Evolutionary conservation across 2,113 vertebrate species (phyloP).

Genomic region (Vulpes lagopus): DNA sequence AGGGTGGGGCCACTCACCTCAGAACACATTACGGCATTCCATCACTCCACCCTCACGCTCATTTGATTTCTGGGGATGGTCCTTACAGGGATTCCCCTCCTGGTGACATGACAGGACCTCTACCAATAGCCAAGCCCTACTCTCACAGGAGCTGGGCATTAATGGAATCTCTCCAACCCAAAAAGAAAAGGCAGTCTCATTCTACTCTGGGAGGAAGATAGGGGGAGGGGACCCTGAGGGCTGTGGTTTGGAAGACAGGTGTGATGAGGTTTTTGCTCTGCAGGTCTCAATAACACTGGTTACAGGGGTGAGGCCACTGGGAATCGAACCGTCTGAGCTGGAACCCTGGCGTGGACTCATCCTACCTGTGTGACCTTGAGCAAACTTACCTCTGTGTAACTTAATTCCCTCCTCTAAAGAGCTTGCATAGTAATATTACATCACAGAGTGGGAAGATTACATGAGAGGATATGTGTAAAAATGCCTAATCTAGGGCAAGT

Average conservation of each 20-base stretch:
- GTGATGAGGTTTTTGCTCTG: not conserved
- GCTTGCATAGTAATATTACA: not conserved
- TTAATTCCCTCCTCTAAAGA: not conserved
- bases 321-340: not conserved
- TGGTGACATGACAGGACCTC: not conserved
- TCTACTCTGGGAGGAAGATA: not conserved
- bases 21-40: not conserved
- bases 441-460: not conserved
- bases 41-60: not conserved
- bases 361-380: not conserved
- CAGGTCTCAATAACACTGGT: not conserved
- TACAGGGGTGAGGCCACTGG: not conserved
- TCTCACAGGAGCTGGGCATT: not conserved
- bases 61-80: not conserved
- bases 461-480: not conserved
- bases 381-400: not conserved
- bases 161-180: not conserved
- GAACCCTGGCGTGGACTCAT: not conserved
- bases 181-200: not conserved
- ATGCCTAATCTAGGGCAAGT: not conserved
- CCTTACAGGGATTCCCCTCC: not conserved
- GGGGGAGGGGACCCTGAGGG: not conserved
- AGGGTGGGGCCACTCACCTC: not conserved
- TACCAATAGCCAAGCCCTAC: not conserved
- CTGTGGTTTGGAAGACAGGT: not conserved